phyloP scores from a whole-genome alignment of 2,113 vertebrate genomes.

The Mustela nigripes region DNA sequence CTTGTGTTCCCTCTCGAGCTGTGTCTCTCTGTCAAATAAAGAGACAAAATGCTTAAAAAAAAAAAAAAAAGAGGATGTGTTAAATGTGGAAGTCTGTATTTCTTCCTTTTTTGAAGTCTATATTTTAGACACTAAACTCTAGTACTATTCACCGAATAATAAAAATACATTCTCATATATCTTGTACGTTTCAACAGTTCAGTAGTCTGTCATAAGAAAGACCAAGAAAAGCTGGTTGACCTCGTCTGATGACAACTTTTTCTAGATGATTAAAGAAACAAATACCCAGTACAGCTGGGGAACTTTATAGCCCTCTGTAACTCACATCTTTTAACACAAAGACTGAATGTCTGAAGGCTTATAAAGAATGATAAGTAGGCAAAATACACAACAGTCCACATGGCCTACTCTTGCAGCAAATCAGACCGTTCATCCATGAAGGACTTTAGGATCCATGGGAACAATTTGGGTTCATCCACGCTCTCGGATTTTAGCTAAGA shows the following conservation, averaged over 20 bases:
- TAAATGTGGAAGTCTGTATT: neutral
- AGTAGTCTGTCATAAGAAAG: conserved; percentile 6
- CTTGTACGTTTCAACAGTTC: neutral
- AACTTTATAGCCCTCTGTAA: conserved; percentile 65
- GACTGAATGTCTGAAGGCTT: conserved; percentile 41
- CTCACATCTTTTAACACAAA: conserved; percentile 52
- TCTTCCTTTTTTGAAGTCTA: neutral
- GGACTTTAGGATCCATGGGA: neutral
- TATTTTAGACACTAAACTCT: conserved; percentile 35
- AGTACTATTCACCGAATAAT: conserved; percentile 38
- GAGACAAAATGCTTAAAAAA: too few species aligned
- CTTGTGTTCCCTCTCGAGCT: too few species aligned
- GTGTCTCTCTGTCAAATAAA: too few species aligned
- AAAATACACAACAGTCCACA: conserved; percentile 41
- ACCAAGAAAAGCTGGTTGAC: conserved; percentile 1
- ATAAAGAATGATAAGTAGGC: conserved; percentile 18
- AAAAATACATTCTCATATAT: conserved; percentile 49
- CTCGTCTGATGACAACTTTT: neutral
- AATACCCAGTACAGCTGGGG: conserved; percentile 32
- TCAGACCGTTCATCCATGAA: conserved; percentile 16
- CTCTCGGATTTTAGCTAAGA: neutral
- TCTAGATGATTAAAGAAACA: conserved; percentile 59
- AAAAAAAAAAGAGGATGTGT: neutral
- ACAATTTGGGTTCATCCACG: neutral
- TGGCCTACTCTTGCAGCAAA: neutral